A percentile compares a stretch with the other conserved stretches of the same genome.
phyloP scores from a whole-genome alignment of 2,113 vertebrate genomes.

The Suricata suricatta region DNA sequence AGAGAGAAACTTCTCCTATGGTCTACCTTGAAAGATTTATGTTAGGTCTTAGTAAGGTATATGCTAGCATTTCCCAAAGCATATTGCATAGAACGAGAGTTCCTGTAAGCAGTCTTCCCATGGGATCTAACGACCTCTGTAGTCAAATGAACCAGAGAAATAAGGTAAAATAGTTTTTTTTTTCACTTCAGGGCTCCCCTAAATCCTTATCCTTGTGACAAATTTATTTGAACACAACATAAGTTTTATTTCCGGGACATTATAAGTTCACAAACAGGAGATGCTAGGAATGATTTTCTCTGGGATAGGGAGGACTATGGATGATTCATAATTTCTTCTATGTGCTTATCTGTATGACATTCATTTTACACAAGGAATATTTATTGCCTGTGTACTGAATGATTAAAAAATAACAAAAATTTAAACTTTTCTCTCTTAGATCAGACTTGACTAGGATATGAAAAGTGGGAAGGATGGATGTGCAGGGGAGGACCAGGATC shows the following conservation, averaged over 20 bases:
- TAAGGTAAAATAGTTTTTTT: not conserved
- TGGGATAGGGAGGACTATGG: not conserved
- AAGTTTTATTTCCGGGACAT: not conserved
- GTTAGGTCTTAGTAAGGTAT: not conserved
- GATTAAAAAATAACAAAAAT: not conserved
- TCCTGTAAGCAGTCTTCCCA: not conserved
- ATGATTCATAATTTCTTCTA: not conserved
- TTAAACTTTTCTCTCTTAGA: not conserved
- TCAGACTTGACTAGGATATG: not conserved
- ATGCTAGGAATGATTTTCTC: not conserved
- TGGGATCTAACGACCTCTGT: not conserved
- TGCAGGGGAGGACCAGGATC: not conserved
- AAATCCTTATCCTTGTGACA: not conserved
- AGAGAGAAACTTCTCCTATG: not conserved
- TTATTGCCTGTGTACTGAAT: not conserved
- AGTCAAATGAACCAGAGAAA: not conserved
- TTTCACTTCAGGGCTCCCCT: not conserved
- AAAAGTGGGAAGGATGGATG: not conserved
- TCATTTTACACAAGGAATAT: not conserved
- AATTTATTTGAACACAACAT: not conserved
- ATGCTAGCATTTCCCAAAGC: not conserved
- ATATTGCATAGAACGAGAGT: not conserved
- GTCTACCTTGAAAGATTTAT: not conserved
- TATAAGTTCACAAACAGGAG: not conserved
- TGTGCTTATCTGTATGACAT: not conserved